Conservation (phyloP, 2,113 vertebrate genomes). For the human (Homo sapiens) region DNA sequence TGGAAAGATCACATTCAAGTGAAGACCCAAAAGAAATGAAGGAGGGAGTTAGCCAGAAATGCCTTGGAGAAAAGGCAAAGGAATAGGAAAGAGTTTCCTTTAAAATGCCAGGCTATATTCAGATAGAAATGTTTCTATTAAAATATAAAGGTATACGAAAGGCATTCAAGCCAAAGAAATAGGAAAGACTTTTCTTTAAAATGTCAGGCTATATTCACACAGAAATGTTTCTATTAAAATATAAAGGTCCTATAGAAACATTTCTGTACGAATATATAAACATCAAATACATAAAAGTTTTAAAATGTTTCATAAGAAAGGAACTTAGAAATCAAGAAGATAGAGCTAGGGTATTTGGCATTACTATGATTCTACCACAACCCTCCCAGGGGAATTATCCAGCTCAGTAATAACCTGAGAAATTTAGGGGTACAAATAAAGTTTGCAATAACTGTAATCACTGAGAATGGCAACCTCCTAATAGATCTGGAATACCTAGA, state of each 20-base stretch:
- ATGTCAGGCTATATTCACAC: neutral
- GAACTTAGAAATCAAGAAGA: neutral
- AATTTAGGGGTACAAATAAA: neutral
- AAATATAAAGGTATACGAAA: neutral
- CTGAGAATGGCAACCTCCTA: neutral
- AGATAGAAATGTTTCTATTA: neutral
- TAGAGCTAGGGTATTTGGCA: neutral
- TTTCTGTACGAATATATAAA: neutral
- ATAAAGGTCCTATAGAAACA: neutral
- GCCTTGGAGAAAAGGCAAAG: neutral
- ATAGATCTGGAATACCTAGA: neutral
- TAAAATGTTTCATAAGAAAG: neutral
- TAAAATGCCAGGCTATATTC: neutral
- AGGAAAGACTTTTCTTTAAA: neutral
- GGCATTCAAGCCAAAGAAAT: neutral
- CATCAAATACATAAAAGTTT: neutral
- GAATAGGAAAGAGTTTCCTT: neutral
- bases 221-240: slow-evolving; percentile 1
- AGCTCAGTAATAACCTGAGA: neutral
- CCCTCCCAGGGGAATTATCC: neutral
- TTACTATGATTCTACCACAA: neutral
- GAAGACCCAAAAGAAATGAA: neutral
- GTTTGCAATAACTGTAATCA: neutral
- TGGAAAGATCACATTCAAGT: neutral
- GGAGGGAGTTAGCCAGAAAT: neutral